A percentile compares a stretch with the other conserved stretches of the same genome.
These are phyloP conservation scores for Rutpela maculata DNA, from an alignment of 2,888 invertebrate genomes.

Conservation along the genomic window DNA sequence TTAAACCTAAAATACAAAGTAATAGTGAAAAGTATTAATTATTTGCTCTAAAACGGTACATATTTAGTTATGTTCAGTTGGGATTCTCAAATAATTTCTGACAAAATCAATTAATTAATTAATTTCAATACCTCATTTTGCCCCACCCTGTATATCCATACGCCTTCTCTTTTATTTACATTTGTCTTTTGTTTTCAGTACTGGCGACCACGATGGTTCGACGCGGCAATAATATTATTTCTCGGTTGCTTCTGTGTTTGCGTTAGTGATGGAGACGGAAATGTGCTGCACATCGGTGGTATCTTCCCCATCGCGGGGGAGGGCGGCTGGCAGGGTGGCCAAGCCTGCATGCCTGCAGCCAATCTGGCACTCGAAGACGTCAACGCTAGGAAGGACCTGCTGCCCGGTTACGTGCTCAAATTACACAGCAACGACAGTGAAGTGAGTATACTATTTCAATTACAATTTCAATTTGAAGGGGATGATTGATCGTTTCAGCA, in stretches of 20 bases:
- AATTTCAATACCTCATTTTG: no score
- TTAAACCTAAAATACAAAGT: no score
- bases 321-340: conserved; percentile 99
- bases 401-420: conserved; percentile 93
- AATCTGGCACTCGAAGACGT: conserved; percentile 97
- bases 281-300: conserved; percentile 95
- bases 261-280: conserved; percentile 67
- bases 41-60: no score
- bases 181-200: conserved; percentile 66
- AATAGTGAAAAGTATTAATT: no score
- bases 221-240: conserved; percentile 69
- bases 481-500: conserved; percentile 13
- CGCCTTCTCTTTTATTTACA: background rate
- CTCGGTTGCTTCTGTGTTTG: conserved; percentile 51
- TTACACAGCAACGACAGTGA: conserved; percentile 97
- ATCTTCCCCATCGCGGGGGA: conserved; percentile 98
- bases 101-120: no score
- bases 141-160: background rate
- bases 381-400: conserved; percentile 89
- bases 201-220: conserved; percentile 72
- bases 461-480: conserved; percentile 17
- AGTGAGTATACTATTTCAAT: conserved; percentile 77
- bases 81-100: no score
- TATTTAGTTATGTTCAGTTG: no score
- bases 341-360: conserved; percentile 98